Evolutionary conservation across 1,140 invertebrate species (phyloP), one percentile per base, ranked within the genome.

Genomic region (Druon quercuslanigerum): DNA sequence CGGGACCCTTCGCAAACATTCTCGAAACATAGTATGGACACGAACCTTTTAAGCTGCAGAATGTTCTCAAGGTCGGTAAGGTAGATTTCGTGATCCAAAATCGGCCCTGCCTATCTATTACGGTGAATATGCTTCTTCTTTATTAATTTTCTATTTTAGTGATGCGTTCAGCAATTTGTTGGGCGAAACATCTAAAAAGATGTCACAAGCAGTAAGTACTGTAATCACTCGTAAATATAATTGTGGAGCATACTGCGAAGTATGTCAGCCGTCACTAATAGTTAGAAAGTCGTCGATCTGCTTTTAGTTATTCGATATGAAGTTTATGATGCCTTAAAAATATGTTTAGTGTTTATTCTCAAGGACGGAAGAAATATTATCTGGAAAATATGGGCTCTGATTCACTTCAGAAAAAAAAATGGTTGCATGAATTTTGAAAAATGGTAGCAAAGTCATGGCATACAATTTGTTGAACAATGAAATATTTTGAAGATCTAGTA

Each of bases 261-360:
- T 66, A 66, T 66, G 60, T 66, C 71, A 78, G 60, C 54, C 76
- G 60, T 81, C 73, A 72, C 72, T 81, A 81, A 81, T 82, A 73
- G 71, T 71, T 82, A 79, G 79, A 82, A 82, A 82, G 79, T 82
- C 72, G 56, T 70, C 33, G 19, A 50, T 71, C 25, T 76, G 54
- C 73, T 75, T 75, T 82, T 75, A 71, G 77, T 78, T 50, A 73
- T 13, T 56, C 20, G 50, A 50, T 66, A 40, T 25, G 2, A 14
- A 66, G 33, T 66, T 66, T 40, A 66, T 14, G 12, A 56, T 17
- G 54, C 17, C 54, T 56, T 0, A 12, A 11, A 40, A 46, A 16
- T 66, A 40, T 66, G 40, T 66, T 66, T 33, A 16, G 16, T 66
- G 40, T 66, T 66, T 33, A 16, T 14, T 66, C 60, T 66, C 60